A percentile compares a stretch with the other conserved stretches of the same genome.
phyloP scores from a whole-genome alignment of 2,113 vertebrate species.

The Steatornis caripensis region DNA sequence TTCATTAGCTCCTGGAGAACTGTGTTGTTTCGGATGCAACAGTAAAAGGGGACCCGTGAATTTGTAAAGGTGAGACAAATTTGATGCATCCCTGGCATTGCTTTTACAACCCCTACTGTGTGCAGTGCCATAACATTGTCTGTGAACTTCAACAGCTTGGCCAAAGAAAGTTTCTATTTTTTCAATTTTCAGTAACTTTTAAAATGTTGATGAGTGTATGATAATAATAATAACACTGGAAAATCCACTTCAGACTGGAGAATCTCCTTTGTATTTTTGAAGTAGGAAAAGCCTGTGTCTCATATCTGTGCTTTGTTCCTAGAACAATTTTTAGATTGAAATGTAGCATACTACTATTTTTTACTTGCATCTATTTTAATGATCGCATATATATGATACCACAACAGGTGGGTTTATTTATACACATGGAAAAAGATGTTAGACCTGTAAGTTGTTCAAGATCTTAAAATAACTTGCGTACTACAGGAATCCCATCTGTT shows the following conservation, averaged over 20 bases:
- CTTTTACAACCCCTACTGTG: background rate
- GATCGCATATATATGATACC: constrained; percentile 16
- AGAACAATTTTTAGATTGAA: constrained; percentile 30
- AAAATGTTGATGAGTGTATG: background rate
- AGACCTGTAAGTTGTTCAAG: constrained; percentile 38
- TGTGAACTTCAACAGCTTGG: background rate
- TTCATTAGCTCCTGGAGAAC: background rate
- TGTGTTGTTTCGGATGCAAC: background rate
- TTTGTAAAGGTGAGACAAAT: background rate
- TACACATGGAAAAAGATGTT: constrained; percentile 30
- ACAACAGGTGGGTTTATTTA: constrained; percentile 56
- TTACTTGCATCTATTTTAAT: constrained; percentile 41
- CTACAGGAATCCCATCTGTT: constrained; percentile 39
- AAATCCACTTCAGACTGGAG: background rate
- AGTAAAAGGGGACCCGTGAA: background rate
- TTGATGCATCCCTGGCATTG: background rate
- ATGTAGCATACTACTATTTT: constrained; percentile 2
- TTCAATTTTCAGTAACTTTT: background rate
- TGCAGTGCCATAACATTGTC: background rate
- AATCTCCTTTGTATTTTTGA: background rate
- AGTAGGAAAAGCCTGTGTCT: background rate
- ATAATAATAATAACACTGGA: background rate
- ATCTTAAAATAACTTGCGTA: constrained; percentile 48
- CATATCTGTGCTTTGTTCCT: background rate
- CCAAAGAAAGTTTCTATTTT: background rate